Conservation (phyloP, 2,888 invertebrate genomes). For the Lathronympha strigana region DNA sequence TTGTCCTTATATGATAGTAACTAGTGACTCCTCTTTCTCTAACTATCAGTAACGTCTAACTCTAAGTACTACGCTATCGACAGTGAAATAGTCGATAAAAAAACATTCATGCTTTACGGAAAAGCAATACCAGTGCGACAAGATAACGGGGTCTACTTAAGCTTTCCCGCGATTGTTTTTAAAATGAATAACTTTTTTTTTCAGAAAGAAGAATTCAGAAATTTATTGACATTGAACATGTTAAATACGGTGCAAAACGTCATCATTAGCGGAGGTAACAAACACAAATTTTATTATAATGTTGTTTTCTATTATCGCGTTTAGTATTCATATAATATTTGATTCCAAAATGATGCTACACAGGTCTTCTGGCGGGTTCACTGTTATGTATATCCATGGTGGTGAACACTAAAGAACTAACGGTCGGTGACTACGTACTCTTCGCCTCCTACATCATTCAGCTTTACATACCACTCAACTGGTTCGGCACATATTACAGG, state of each 20-base stretch:
- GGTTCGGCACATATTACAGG: slow-evolving; percentile 99
- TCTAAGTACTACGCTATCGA: too few relatives aligned
- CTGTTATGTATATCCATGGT: slow-evolving; percentile 95
- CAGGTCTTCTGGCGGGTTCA: slow-evolving; percentile 93
- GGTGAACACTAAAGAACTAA: slow-evolving; percentile 86
- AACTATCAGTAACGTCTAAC: too few relatives aligned
- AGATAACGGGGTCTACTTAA: too few relatives aligned
- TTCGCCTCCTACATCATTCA: slow-evolving; percentile 98
- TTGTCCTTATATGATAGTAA: too few relatives aligned
- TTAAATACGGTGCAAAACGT: slow-evolving; percentile 96
- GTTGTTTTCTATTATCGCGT: too few relatives aligned
- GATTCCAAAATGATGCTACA: slow-evolving; percentile 30
- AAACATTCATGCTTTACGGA: too few relatives aligned
- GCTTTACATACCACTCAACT: slow-evolving; percentile 97
- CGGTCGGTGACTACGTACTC: slow-evolving; percentile 97
- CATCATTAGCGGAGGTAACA: slow-evolving; percentile 89
- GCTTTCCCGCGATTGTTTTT: too few relatives aligned
- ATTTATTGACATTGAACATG: slow-evolving; percentile 93
- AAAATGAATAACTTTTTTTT: slow-evolving; percentile 60
- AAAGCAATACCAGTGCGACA: too few relatives aligned
- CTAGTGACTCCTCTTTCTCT: too few relatives aligned
- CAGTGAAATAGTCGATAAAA: too few relatives aligned
- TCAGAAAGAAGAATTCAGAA: slow-evolving; percentile 95
- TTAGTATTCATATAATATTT: neutral
- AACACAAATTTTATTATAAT: neutral